phyloP scores from a whole-genome alignment of 2,888 invertebrate genomes.

The Lycophotia porphyrea region DNA sequence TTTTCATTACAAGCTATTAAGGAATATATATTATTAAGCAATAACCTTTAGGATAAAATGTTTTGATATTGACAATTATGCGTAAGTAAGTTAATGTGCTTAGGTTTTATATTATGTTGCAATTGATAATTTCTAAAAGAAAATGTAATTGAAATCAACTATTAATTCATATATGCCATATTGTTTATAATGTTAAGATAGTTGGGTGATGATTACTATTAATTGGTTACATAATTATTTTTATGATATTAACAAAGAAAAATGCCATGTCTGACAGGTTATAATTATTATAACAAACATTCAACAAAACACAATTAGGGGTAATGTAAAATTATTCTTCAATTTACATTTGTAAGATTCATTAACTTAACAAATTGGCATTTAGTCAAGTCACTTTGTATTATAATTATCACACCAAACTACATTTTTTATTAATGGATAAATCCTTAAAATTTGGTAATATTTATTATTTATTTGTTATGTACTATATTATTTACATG shows the following conservation, averaged over 20 bases:
- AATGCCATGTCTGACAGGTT: conserved; percentile 82
- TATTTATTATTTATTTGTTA: conserved; percentile 90
- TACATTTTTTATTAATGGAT: conserved; percentile 86
- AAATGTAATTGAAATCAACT: conserved; percentile 87
- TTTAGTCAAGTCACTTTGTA: conserved; percentile 87
- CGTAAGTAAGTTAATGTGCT: conserved; percentile 88
- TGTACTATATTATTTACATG: conserved; percentile 90
- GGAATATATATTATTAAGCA: conserved; percentile 88
- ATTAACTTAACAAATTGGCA: conserved; percentile 82
- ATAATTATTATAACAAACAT: conserved; percentile 77
- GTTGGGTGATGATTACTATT: conserved; percentile 82
- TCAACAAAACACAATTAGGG: conserved; percentile 76
- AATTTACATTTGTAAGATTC: conserved; percentile 73
- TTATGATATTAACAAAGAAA: conserved; percentile 73
- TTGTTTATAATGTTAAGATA: conserved; percentile 89
- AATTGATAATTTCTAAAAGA: conserved; percentile 88
- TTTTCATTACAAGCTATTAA: conserved; percentile 86
- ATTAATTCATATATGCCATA: conserved; percentile 90
- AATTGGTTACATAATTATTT: conserved; percentile 81
- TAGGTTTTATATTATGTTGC: conserved; percentile 88
- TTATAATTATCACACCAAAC: conserved; percentile 87
- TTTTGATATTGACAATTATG: conserved; percentile 90
- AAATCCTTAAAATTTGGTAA: conserved; percentile 87
- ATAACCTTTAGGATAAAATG: conserved; percentile 89
- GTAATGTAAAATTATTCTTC: conserved; percentile 81